A percentile compares a stretch with the other conserved stretches of the same genome.
These are phyloP conservation scores for Ashinkailepas kermadecensis DNA, from an alignment of 2,888 invertebrate genomes.

Conservation along the genomic window DNA sequence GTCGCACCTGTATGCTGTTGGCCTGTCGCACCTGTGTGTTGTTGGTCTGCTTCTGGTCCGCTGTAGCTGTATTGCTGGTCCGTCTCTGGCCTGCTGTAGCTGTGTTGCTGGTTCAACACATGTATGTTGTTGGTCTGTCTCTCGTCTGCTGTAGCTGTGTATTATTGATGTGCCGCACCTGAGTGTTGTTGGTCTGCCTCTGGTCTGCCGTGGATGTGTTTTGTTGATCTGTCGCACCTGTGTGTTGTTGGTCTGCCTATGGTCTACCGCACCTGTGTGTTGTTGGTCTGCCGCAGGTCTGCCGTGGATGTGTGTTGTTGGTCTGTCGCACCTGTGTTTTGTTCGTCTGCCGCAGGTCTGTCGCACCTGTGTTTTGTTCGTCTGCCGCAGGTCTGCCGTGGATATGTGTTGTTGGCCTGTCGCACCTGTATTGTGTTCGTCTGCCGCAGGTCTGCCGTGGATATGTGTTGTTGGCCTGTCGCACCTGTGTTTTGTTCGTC, in stretches of 20 bases:
- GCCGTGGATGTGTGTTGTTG: too few species aligned
- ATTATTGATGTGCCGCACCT: not conserved
- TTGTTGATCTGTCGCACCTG: too few species aligned
- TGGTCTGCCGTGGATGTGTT: too few species aligned
- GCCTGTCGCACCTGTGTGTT: not conserved
- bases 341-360: not conserved
- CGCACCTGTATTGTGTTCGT: not conserved
- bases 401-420: not conserved
- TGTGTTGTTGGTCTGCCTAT: too few species aligned
- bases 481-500: not conserved
- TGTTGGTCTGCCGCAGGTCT: too few species aligned
- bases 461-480: not conserved
- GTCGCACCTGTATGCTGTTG: too few species aligned
- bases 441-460: not conserved
- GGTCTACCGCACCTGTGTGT: too few species aligned
- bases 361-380: not conserved
- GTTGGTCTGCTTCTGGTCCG: not conserved
- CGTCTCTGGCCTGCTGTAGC: too few species aligned
- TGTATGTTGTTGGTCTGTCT: not conserved
- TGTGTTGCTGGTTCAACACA: too few species aligned
- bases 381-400: not conserved
- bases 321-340: too few species aligned
- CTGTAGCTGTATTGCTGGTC: too few species aligned
- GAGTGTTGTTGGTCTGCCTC: not conserved
- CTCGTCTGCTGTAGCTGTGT: not conserved